Evolutionary conservation across 2,888 invertebrate species (phyloP).

Genomic region (Ormia ochracea): DNA sequence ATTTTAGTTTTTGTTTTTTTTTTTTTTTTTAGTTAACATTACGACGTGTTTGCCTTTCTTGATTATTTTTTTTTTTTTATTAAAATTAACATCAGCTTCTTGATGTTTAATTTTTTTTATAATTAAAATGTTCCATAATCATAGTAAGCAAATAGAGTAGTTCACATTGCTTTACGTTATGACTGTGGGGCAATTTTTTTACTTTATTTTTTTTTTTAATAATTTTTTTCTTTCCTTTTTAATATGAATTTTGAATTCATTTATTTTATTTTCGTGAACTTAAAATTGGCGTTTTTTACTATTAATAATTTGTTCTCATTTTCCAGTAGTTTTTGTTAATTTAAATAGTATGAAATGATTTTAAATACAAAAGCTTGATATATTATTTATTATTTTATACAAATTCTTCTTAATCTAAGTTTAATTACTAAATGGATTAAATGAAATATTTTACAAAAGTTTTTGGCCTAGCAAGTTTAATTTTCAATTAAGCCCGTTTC

Average conservation of each 20-base stretch:
- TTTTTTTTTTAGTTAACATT: slow-evolving; percentile 73
- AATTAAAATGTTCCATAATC: too few species aligned
- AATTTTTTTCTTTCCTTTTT: slow-evolving; percentile 8
- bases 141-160: too few species aligned
- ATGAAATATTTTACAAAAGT: slow-evolving; percentile 67
- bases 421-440: slow-evolving; percentile 19
- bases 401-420: slow-evolving; percentile 29
- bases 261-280: slow-evolving; percentile 49
- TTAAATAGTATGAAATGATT: slow-evolving; percentile 69
- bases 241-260: slow-evolving; percentile 59
- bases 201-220: slow-evolving; percentile 23
- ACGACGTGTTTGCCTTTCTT: slow-evolving; percentile 69
- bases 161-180: too few species aligned
- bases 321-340: slow-evolving; percentile 64
- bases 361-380: slow-evolving; percentile 72
- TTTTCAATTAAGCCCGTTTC: slow-evolving; percentile 42
- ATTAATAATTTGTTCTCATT: slow-evolving; percentile 64
- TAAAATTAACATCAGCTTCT: slow-evolving; percentile 46
- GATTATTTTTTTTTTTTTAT: slow-evolving; percentile 35
- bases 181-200: too few species aligned
- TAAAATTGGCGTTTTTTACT: slow-evolving; percentile 71
- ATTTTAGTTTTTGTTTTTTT: slow-evolving; percentile 52
- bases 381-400: slow-evolving; percentile 50
- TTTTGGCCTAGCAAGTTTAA: slow-evolving; percentile 53
- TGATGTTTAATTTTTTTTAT: slow-evolving; percentile 44